Percentiles rank a stretch among this genome's conserved stretches.
phyloP scores from a whole-genome alignment of 2,797 vertebrate species.

The Gambelia wislizenii region DNA sequence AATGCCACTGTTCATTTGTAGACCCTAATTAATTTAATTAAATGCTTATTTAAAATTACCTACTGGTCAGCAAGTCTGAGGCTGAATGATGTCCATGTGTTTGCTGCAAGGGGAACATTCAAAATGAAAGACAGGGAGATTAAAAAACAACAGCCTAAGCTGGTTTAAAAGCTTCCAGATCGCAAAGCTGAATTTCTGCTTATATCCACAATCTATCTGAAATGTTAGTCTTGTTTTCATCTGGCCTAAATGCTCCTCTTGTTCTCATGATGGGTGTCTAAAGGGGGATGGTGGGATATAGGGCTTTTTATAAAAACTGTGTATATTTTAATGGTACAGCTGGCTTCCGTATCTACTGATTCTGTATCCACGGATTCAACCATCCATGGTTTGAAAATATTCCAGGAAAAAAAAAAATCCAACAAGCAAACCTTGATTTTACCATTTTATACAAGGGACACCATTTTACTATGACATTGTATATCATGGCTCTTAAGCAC shows the following conservation, averaged over 20 bases:
- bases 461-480: no score
- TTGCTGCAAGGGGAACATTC: not conserved
- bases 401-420: no score
- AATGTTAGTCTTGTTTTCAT: constrained; percentile 20
- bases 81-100: not conserved
- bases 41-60: constrained; percentile 9
- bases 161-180: not conserved
- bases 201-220: constrained; percentile 25
- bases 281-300: not conserved
- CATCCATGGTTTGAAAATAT: no score
- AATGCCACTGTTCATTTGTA: not conserved
- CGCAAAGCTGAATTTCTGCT: constrained; percentile 29
- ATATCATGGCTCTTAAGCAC: no score
- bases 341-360: no score
- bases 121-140: not conserved
- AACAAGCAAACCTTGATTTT: no score
- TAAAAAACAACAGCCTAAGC: not conserved
- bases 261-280: constrained; percentile 17
- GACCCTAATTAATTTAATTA: constrained; percentile 25
- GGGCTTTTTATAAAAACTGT: not conserved
- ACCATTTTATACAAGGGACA: no score
- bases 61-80: not conserved
- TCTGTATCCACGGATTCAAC: no score
- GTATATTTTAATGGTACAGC: constrained; percentile 20
- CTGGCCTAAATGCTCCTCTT: constrained; percentile 30